Evolutionary conservation across 2,888 invertebrate genomes (phyloP).

Genomic region (Hypercompe scribonia): DNA sequence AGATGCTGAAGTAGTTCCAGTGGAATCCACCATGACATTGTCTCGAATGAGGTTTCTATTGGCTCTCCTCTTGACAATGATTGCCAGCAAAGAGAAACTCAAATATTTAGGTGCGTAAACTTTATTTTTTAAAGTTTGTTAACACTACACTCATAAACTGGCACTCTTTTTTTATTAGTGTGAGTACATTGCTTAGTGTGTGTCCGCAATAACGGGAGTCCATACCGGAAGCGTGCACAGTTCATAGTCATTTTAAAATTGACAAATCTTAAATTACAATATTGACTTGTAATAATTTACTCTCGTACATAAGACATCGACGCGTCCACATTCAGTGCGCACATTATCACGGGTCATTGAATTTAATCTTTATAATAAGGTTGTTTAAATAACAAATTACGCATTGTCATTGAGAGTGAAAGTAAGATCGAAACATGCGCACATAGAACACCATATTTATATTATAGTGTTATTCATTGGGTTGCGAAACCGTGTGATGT

Average conservation of each 20-base stretch:
- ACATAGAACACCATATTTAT: constrained; percentile 31
- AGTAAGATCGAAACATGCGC: constrained; percentile 52
- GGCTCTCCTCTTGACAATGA: constrained; percentile 93
- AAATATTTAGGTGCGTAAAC: constrained; percentile 91
- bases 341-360: constrained; percentile 62
- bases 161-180: constrained; percentile 73
- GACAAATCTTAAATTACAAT: constrained; percentile 34
- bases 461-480: constrained; percentile 53
- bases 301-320: constrained; percentile 76
- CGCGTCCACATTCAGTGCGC: constrained; percentile 65
- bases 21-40: constrained; percentile 87
- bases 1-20: constrained; percentile 9
- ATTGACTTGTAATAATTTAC: constrained; percentile 38
- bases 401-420: constrained; percentile 71
- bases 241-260: constrained; percentile 57
- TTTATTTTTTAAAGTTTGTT: constrained; percentile 54
- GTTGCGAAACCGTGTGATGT: constrained; percentile 57
- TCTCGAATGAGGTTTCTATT: constrained; percentile 92
- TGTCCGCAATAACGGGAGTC: constrained; percentile 77
- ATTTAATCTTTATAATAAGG: constrained; percentile 65
- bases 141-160: constrained; percentile 65
- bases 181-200: constrained; percentile 80
- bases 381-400: constrained; percentile 64
- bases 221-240: constrained; percentile 56
- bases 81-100: constrained; percentile 92